Percentiles rank a stretch among this genome's conserved stretches.
These are phyloP conservation scores for Ceratoteleas bidentatus DNA, from an alignment of 1,140 invertebrate species.

Conservation along the genomic window DNA sequence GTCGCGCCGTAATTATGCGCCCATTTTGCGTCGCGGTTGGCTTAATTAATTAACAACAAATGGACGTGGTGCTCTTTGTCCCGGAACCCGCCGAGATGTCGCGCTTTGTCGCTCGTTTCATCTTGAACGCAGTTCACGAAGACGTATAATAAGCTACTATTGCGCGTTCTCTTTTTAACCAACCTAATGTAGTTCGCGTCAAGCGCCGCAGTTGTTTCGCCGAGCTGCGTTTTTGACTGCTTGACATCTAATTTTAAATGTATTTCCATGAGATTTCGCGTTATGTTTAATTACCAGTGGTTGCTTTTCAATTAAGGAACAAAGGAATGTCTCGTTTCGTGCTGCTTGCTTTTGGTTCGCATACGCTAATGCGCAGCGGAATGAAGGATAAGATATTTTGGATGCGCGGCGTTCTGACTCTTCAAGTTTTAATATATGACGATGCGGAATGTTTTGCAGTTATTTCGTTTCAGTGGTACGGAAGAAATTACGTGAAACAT, in stretches of 20 bases:
- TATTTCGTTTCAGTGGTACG: too few species aligned
- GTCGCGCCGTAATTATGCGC: too few species aligned
- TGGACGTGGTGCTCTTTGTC: too few species aligned
- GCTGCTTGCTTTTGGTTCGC: neutral
- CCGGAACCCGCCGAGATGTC: neutral
- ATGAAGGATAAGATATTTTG: too few species aligned
- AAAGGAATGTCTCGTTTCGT: conserved; percentile 18
- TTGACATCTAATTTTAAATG: conserved; percentile 53
- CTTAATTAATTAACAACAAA: too few species aligned
- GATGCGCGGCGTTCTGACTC: too few species aligned
- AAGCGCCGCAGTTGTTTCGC: conserved; percentile 23
- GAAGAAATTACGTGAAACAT: too few species aligned
- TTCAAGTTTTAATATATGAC: too few species aligned
- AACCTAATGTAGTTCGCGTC: conserved; percentile 33
- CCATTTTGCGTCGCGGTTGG: too few species aligned
- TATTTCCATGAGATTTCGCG: conserved; percentile 37
- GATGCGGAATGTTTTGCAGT: too few species aligned
- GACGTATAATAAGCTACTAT: conserved; percentile 30
- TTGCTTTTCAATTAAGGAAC: conserved; percentile 41
- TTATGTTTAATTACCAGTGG: conserved; percentile 48
- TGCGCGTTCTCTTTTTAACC: conserved; percentile 28
- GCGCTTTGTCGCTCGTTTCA: conserved; percentile 10
- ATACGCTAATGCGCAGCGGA: too few species aligned
- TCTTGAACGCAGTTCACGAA: conserved; percentile 14
- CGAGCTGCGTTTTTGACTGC: conserved; percentile 1